Percentiles rank a stretch among this genome's conserved stretches.
Conservation (phyloP, 2,113 vertebrate species). For the Bufo gargarizans region DNA sequence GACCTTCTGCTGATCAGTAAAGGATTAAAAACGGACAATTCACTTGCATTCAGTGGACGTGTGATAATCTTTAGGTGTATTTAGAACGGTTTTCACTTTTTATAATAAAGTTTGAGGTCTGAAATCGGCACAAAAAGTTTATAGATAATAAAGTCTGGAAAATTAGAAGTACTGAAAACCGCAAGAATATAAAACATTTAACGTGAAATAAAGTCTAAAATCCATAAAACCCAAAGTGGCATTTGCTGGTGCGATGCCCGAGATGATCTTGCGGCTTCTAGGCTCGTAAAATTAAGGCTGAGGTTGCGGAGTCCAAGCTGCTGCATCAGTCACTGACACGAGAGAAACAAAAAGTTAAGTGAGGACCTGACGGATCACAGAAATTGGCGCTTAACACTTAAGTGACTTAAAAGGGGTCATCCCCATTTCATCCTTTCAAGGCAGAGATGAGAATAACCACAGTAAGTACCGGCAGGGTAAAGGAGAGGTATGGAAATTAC, state of each 20-base stretch:
- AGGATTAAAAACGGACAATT: background rate
- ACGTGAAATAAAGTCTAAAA: slow-evolving; percentile 19
- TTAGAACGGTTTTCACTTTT: background rate
- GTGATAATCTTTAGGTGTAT: background rate
- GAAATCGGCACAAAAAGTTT: background rate
- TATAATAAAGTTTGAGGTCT: background rate
- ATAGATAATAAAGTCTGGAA: background rate
- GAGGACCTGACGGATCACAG: too few relatives aligned
- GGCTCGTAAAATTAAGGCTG: background rate
- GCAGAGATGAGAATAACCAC: too few relatives aligned
- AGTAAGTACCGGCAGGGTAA: too few relatives aligned
- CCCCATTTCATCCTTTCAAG: too few relatives aligned
- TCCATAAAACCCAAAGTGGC: background rate
- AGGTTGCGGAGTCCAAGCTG: background rate
- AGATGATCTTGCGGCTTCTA: background rate
- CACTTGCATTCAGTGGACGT: background rate
- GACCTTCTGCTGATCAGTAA: too few relatives aligned
- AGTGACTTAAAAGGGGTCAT: too few relatives aligned
- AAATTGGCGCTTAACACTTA: too few relatives aligned
- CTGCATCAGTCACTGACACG: slow-evolving; percentile 6
- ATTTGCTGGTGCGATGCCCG: background rate
- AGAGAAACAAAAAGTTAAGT: background rate
- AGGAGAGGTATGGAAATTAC: too few relatives aligned
- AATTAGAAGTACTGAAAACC: background rate
- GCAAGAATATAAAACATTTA: background rate